Conservation (phyloP, 2,113 vertebrate genomes). For the Meriones unguiculatus region DNA sequence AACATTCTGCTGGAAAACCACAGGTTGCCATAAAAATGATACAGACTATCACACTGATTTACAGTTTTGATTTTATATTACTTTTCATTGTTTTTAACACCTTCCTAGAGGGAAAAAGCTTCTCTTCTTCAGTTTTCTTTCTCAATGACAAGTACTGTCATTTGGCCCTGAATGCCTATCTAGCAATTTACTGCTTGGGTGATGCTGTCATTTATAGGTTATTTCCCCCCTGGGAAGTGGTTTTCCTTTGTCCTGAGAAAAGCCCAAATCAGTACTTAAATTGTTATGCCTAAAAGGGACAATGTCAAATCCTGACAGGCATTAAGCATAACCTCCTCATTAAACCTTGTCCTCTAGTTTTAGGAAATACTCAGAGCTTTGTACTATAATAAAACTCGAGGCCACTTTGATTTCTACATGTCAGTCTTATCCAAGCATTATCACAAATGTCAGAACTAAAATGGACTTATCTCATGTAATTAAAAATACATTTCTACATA, state of each 20-base stretch:
- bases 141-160: constrained; percentile 46
- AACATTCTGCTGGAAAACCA: constrained; percentile 58
- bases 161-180: constrained; percentile 62
- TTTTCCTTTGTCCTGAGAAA: constrained; percentile 44
- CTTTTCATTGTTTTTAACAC: constrained; percentile 50
- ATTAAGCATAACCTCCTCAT: constrained; percentile 58
- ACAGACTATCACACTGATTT: constrained; percentile 50
- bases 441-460: constrained; percentile 63
- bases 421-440: constrained; percentile 4
- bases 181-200: constrained; percentile 69
- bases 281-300: constrained; percentile 45
- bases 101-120: constrained; percentile 59
- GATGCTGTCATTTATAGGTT: constrained; percentile 57
- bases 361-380: constrained; percentile 43
- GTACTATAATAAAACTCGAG: constrained; percentile 42
- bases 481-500: constrained; percentile 48
- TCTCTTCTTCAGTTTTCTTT: constrained; percentile 66
- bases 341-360: constrained; percentile 62
- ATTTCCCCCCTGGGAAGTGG: constrained; percentile 43
- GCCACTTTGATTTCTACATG: constrained; percentile 32
- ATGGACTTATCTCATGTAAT: constrained; percentile 46
- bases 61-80: constrained; percentile 62
- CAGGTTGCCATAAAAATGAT: constrained; percentile 7
- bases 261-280: constrained; percentile 60
- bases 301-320: constrained; percentile 61